Base-by-base conservation (phyloP, 2,888 invertebrate species). In the Heliconius sara region DNA sequence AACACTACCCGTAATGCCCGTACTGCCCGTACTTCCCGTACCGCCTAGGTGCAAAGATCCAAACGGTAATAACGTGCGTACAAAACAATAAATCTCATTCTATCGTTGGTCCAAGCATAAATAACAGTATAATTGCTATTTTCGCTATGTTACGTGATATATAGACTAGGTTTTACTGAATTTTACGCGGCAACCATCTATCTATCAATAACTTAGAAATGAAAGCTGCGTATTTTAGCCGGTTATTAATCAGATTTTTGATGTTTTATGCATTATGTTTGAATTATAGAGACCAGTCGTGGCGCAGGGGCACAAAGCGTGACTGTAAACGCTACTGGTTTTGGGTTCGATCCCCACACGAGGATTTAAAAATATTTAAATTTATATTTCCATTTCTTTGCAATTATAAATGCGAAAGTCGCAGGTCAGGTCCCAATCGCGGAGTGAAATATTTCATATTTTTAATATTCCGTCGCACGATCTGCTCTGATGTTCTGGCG, bases 121-220 rank as follows among this genome's bases (percentile, higher is more conserved):
- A 93, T 93, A 93, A 93, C 91, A 83, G 87, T 89, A 91, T 93
- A 93, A 93, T 93, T 93, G 92, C 91, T 88, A 87, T 88, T 89
- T 88, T 85, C 87, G 88, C 91, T 89, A 85, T 84, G 84, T 43
- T 84, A 83, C 76, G 84, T 93, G 93, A 93, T 91, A 91, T 92
- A 93, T 89, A 91, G 89, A 90, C 88, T 88, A 88, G 89, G 89
- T 89, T 89, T 88, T 87, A 88, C 87, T 85, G 88, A 86, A 89
- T 89, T 90, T 90, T 88, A 88, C 88, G 87, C 87, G 85, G 47
- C 27, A n/a, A n/a, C 60, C 19, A 30, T 27, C 47, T 52, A 52
- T 52, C 19, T 52, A 47, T 75, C 75, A 65, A 75, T 75, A 65
- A 75, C 47, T 75, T 75, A 75, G 75, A 75, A 74, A 60, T 75